A percentile compares a stretch with the other conserved stretches of the same genome.
These are phyloP conservation scores for Agrotis exclamationis DNA, from an alignment of 2,888 invertebrate genomes.

Conservation along the genomic window DNA sequence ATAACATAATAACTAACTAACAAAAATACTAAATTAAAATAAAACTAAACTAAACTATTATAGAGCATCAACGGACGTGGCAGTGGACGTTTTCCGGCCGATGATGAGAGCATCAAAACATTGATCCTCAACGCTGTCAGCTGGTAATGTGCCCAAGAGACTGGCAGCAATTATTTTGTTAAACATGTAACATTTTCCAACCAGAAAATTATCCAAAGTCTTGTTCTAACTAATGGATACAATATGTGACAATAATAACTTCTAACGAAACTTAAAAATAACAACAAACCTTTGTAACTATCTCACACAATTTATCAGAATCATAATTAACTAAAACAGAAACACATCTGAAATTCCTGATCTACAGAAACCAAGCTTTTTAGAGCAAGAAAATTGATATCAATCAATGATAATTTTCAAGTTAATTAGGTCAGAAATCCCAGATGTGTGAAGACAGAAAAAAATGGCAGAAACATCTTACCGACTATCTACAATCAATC, in stretches of 20 bases:
- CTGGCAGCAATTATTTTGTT: neutral
- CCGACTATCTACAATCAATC: conserved; percentile 67
- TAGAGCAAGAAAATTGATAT: neutral
- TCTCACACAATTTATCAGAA: conserved; percentile 41
- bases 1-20: too few species aligned
- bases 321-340: conserved; percentile 8
- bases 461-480: conserved; percentile 34
- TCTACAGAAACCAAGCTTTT: neutral
- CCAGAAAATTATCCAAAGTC: neutral
- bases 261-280: conserved; percentile 52
- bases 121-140: too few species aligned
- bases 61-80: too few species aligned
- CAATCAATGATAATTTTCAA: conserved; percentile 9
- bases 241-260: conserved; percentile 14
- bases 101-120: too few species aligned
- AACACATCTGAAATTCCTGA: conserved; percentile 30
- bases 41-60: too few species aligned
- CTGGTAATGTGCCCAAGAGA: too few species aligned
- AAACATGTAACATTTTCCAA: neutral
- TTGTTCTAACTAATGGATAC: neutral
- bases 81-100: too few species aligned
- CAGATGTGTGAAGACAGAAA: conserved; percentile 15
- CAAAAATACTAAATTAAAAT: too few species aligned
- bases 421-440: conserved; percentile 15
- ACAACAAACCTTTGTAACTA: conserved; percentile 39